Conservation (phyloP, 2,113 vertebrate genomes). For the Delphinapterus leucas region DNA sequence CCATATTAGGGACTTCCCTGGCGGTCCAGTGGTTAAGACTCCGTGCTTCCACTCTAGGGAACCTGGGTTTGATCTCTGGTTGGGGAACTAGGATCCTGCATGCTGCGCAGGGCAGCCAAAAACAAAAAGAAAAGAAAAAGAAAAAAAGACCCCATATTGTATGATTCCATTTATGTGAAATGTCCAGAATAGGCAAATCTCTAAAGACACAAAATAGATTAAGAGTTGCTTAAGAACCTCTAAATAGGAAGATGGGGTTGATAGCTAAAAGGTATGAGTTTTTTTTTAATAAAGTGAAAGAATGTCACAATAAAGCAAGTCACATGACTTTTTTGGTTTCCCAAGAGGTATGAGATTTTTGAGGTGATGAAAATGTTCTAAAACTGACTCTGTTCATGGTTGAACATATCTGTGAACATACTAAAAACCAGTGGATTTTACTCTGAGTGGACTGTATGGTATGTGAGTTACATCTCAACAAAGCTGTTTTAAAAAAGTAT, state of each 20-base stretch:
- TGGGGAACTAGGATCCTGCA: too few relatives aligned
- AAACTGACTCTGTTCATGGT: not conserved
- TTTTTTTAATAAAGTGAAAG: not conserved
- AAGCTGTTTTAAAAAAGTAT: not conserved
- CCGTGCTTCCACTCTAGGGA: too few relatives aligned
- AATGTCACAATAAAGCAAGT: not conserved
- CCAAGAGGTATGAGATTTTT: not conserved
- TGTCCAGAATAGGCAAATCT: not conserved
- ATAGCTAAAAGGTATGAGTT: not conserved
- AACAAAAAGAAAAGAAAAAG: too few relatives aligned
- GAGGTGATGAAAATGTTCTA: not conserved
- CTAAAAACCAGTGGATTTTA: not conserved
- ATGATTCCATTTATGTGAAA: not conserved
- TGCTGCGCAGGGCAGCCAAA: too few relatives aligned
- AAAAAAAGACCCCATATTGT: not conserved
- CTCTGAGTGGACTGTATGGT: not conserved
- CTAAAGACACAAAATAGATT: not conserved
- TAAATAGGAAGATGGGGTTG: not conserved
- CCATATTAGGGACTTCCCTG: too few relatives aligned
- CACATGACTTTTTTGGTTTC: not conserved
- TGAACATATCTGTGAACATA: not conserved
- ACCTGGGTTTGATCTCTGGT: too few relatives aligned
- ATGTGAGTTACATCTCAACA: not conserved
- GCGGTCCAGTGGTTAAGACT: too few relatives aligned
- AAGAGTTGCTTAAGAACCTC: not conserved